A percentile compares a stretch with the other conserved stretches of the same genome.
Conservation (phyloP, 2,113 vertebrate genomes). For the Ramphastos sulfuratus region DNA sequence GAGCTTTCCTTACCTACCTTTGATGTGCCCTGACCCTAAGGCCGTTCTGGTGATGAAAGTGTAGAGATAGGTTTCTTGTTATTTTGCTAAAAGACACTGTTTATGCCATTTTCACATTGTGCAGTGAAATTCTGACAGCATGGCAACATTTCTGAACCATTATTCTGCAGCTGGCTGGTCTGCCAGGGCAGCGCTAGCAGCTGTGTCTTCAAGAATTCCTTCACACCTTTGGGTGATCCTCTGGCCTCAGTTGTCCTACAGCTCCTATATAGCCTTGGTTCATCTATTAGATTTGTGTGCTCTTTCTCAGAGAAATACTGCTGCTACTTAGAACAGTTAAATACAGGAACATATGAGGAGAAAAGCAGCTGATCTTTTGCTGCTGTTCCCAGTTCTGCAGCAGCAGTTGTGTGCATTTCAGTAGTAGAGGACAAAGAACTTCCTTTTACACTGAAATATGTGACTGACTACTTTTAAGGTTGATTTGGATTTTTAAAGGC, state of each 20-base stretch:
- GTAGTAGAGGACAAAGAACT: not conserved
- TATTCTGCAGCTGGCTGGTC: fast-evolving
- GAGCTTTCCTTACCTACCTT: not conserved
- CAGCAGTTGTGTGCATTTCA: not conserved
- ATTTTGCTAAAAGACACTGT: not conserved
- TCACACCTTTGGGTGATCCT: not conserved
- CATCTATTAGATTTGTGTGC: no score
- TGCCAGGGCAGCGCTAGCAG: not conserved
- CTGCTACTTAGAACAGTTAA: not conserved
- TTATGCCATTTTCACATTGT: not conserved
- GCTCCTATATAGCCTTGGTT: not conserved
- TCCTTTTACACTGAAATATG: not conserved
- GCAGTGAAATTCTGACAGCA: not conserved
- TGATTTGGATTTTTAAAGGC: not conserved
- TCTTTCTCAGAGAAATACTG: not conserved
- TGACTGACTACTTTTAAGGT: not conserved
- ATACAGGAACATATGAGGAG: not conserved
- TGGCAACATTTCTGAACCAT: not conserved
- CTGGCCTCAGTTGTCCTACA: fast-evolving
- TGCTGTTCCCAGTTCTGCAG: no score
- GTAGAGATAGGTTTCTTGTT: not conserved
- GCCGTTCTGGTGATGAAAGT: not conserved
- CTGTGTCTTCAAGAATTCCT: no score
- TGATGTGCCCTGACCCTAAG: not conserved
- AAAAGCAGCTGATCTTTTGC: not conserved